Percentiles rank a stretch among this genome's conserved stretches.
Conservation (phyloP, 1,140 invertebrate genomes). For the Aethina tumida region DNA sequence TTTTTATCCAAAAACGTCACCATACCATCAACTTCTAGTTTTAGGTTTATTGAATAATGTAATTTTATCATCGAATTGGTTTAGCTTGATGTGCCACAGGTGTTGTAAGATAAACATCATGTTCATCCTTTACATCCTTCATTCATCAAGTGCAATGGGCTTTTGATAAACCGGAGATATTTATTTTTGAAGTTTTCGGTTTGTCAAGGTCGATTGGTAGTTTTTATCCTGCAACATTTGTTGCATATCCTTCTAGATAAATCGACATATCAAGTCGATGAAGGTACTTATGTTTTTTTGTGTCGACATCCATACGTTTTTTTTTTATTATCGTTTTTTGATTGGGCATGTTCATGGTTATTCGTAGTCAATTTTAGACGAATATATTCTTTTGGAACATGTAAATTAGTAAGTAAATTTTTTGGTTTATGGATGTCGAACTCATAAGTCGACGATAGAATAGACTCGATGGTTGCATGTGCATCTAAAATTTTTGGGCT, state of each 20-base stretch:
- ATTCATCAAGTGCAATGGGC: no score
- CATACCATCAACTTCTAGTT: conserved; percentile 10
- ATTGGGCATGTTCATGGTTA: no score
- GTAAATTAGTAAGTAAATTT: no score
- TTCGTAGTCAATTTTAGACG: no score
- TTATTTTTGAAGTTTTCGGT: no score
- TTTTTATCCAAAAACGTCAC: conserved; percentile 1
- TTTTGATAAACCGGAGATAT: no score
- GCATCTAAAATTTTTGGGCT: conserved; percentile 10
- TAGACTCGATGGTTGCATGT: conserved; percentile 18
- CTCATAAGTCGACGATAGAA: conserved; percentile 9
- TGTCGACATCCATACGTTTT: conserved; percentile 4
- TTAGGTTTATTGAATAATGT: no score
- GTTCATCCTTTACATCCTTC: no score
- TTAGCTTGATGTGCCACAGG: no score
- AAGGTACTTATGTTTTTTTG: background rate
- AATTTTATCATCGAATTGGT: no score
- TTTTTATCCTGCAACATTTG: background rate
- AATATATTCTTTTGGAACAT: no score
- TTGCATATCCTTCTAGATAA: background rate
- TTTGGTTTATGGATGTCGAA: conserved; percentile 7
- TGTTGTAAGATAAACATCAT: no score
- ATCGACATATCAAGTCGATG: background rate
- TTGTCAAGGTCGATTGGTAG: background rate
- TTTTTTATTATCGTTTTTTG: conserved; percentile 11